Evolutionary conservation across 2,888 invertebrate genomes (phyloP), one percentile per base, ranked within the genome.

Genomic region (Lepidocyrtoides sp.): DNA sequence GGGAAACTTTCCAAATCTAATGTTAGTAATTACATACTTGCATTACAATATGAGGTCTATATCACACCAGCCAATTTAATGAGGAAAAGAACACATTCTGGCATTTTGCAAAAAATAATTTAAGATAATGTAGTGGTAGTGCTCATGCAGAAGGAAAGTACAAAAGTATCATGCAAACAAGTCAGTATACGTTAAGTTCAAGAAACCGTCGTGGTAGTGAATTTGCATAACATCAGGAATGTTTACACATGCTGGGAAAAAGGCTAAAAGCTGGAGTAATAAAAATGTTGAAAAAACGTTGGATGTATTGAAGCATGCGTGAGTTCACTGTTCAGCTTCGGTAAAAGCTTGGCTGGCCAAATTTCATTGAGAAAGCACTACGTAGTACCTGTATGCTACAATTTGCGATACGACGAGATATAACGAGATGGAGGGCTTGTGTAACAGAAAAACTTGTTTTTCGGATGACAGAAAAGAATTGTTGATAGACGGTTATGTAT

Each of bases 221-320:
- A 66, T 66, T 66, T 66, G 66, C 66, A 66, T 66, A 66, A 66
- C 14, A 36, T 29, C 7, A 66, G n/a, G 29, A 60, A 60, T 60
- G 60, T 54, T 23, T 60, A 26, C 32, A 32, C 32, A 32, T 26
- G 23, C 32, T 36, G 32, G 66, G n/a, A 12, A 66, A 66, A 66
- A 32, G 8, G 32, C 4, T 66, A n/a, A 66, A n/a, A 8, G n/a
- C 36, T 66, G 36, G 32, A 66, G 10, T 32, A 66, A 17, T 14
- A 36, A n/a, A 36, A 66, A n/a, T 26, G 5, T 54, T 32, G 66
- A 36, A 36, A 66, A 7, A 36, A 32, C 23, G 14, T 66, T 36
- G 36, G 60, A 60, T 66, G 1, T 26, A 17, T 60, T 60, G 17
- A 2, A 60, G 17, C 60, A 26, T 10, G 60, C 60, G 26, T 60